Evolutionary conservation across 1,140 invertebrate genomes (phyloP), one percentile per base, ranked within the genome.

Genomic region (Phymorhynchus buccinoides): DNA sequence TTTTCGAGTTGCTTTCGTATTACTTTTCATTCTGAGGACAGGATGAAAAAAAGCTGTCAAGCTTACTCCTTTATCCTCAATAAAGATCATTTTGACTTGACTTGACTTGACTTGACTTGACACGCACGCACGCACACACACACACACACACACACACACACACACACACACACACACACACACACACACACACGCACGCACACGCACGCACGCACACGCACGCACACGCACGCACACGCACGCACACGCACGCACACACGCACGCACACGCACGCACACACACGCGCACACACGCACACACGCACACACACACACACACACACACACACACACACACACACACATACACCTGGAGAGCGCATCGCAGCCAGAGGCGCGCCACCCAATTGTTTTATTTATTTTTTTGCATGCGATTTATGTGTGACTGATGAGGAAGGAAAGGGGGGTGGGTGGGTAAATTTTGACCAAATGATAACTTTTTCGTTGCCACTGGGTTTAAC

Each of bases 141-240:
- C 66, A 68, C 66, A 68, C 66, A 68, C 66, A 68, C 66, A 68
- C 66, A 68, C 66, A 68, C 66, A 68, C 66, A 68, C 66, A 68
- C 66, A 68, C 66, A 68, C 66, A 68, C 66, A 68, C 66, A 68
- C 66, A 32, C 66, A 68, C 66, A 32, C 66, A 68, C 66, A 32
- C 66, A 71, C 66, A 35, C 66, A 71, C 66, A 35, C 66, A 71
- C 66, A 71, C 66, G n/a, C 66, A 71, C 66, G n/a, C 1, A 71
- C 52, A 56, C 52, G 27, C 52, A 56, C 52, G 27, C 52, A 56
- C 52, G 27, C 52, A 27, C 52, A 56, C 52, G 52, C 52, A 56
- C 52, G 52, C 52, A 27, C 52, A 27, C 52, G 66, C 66, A 35
- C 66, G 27, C 66, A 3, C 66, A 35, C 66, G 2, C 66, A 35